A percentile compares a stretch with the other conserved stretches of the same genome.
phyloP scores from a whole-genome alignment of 2,113 vertebrate species.

The Alouatta palliata region DNA sequence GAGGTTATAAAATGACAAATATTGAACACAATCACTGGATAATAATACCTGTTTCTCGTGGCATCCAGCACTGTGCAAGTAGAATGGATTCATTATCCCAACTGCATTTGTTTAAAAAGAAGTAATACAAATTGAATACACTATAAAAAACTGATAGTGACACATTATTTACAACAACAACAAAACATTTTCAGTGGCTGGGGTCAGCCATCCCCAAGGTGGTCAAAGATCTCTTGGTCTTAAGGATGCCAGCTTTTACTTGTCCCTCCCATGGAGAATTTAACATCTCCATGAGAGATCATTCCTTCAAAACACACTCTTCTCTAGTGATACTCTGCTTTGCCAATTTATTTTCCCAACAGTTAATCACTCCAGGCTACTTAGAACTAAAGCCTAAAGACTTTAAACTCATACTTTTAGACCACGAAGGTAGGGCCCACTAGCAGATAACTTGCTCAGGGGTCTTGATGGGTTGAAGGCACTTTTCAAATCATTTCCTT shows the following conservation, averaged over 20 bases:
- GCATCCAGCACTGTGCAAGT: constrained; percentile 89
- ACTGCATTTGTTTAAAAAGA: constrained; percentile 83
- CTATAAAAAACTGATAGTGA: background rate
- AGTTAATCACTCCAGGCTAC: background rate
- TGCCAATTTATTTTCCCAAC: background rate
- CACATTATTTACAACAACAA: background rate
- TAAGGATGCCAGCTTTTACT: background rate
- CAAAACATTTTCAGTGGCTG: background rate
- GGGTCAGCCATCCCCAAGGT: background rate
- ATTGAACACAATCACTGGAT: constrained; percentile 49
- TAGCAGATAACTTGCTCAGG: background rate
- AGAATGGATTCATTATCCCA: constrained; percentile 96
- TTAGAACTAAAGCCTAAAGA: background rate
- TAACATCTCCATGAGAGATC: background rate
- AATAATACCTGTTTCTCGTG: constrained; percentile 92
- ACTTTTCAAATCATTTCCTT: background rate
- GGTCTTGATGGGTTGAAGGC: background rate
- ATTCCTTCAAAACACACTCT: background rate
- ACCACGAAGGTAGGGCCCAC: background rate
- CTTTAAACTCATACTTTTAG: background rate
- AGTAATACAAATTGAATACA: constrained; percentile 16
- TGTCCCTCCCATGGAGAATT: background rate
- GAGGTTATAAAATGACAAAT: constrained; percentile 60
- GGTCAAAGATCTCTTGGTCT: background rate
- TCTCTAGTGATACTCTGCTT: background rate